Evolutionary conservation across 2,113 vertebrate genomes (phyloP).

Genomic region (Eublepharis macularius): DNA sequence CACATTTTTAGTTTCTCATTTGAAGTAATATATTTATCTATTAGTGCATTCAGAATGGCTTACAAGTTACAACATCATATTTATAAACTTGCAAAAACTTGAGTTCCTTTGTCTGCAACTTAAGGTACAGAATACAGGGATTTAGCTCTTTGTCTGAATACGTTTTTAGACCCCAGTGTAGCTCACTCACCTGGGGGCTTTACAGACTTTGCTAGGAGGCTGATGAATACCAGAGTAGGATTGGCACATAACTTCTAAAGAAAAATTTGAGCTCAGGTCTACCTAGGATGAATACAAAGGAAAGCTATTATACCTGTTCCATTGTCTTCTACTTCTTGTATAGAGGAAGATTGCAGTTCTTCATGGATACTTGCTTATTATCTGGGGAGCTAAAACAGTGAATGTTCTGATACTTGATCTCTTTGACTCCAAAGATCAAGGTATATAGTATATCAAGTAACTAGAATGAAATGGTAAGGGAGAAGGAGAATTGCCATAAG

Average conservation of each 20-base stretch:
- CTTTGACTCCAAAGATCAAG: conserved; percentile 16
- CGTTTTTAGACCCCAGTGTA: neutral
- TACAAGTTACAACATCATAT: neutral
- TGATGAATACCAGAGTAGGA: neutral
- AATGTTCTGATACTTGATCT: conserved; percentile 12
- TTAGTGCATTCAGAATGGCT: neutral
- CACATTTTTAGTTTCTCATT: neutral
- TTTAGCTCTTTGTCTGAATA: neutral
- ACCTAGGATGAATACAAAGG: neutral
- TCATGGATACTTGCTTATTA: neutral
- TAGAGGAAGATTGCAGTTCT: neutral
- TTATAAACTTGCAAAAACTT: neutral
- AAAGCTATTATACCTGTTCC: neutral
- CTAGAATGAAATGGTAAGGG: neutral
- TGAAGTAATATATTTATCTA: neutral
- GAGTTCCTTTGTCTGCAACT: neutral
- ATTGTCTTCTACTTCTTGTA: neutral
- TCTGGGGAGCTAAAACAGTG: neutral
- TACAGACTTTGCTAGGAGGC: neutral
- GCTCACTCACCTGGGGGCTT: neutral
- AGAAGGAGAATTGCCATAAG: neutral
- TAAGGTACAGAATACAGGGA: neutral
- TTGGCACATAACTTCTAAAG: neutral
- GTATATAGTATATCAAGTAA: neutral
- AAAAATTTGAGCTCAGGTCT: neutral